Percentiles rank a stretch among this genome's conserved stretches.
phyloP scores from a whole-genome alignment of 1,140 invertebrate genomes.

The Sminthurinus signatus region DNA sequence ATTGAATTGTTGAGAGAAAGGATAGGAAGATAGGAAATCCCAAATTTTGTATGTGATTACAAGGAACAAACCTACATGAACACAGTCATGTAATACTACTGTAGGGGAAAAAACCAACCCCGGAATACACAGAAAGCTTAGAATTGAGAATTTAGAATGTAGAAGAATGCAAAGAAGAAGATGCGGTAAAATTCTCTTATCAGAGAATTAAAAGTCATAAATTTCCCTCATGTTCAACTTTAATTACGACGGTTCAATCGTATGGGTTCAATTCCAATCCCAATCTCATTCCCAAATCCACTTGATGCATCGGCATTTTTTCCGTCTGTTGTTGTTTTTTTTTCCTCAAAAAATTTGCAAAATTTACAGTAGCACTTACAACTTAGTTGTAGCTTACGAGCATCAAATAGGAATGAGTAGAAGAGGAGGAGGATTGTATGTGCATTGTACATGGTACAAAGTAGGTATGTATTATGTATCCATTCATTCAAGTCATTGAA shows the following conservation, averaged over 20 bases:
- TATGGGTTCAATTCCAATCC: no score
- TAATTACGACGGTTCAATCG: slow-evolving; percentile 3
- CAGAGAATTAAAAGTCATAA: not conserved
- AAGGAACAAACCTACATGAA: no score
- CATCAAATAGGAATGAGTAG: no score
- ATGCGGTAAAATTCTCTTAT: slow-evolving; percentile 9
- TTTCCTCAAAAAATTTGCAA: slow-evolving; percentile 6
- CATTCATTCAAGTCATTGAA: no score
- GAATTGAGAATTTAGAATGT: no score
- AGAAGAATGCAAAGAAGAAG: not conserved
- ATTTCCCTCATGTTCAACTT: slow-evolving; percentile 1
- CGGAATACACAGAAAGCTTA: no score
- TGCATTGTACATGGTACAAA: not conserved
- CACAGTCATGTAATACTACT: no score
- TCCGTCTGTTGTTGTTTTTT: no score
- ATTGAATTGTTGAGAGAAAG: not conserved
- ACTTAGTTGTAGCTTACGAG: not conserved
- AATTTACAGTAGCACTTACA: not conserved
- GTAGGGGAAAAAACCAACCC: no score
- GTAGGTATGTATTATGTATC: no score
- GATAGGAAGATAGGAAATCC: no score
- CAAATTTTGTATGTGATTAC: not conserved
- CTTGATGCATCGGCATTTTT: not conserved
- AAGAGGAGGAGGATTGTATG: not conserved
- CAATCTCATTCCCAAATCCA: no score